Evolutionary conservation across 2,888 invertebrate species (phyloP), one percentile per base, ranked within the genome.

Genomic region (Copidosoma aretas): DNA sequence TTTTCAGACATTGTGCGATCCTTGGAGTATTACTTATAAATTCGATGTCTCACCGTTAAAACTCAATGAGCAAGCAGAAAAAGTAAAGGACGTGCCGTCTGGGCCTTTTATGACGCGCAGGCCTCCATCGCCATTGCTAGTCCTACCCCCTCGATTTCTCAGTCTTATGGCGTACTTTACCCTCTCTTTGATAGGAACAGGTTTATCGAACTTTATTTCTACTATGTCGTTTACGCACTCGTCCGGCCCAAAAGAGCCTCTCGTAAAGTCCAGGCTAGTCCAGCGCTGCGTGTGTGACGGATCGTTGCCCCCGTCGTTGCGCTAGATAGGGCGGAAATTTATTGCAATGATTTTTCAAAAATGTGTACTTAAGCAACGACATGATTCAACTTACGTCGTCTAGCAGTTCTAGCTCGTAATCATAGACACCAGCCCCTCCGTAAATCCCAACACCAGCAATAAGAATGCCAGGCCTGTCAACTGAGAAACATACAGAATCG

Each of bases 71-170:
- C 96, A 97, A 1, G 95, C 92, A 39, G 92, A 91, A 83, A 95
- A 98, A 58, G 92, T 90, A 84, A 98, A 97, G 1, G 90, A 91
- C 10, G 94, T 93, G 57, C 96, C 96, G 84, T 98, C 97, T 0
- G 95, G 93, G 10, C 97, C 97, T 78, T 94, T 93, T 14, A 98
- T 92, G 4, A 92, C 90, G 41, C 91, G 90, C 71, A 95, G 84
- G 0, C 98, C 98, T 32, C 94, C 93, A 84, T 98, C 98, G 0
- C 98, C 98, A 80, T 96, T 97, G 72, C 93, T 93, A 0, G 98
- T 98, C 71, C 95, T 89, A 4, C 94, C 93, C 10, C 97, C 97
- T 78, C 93, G 93, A 80, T 95, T 95, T 77, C 94, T 89, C 54
- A 97, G 84, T 15, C 96, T 88, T 32, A 97, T 85, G 0, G 97